Base-by-base conservation (phyloP, 2,888 invertebrate genomes). In the Tachina fera region DNA sequence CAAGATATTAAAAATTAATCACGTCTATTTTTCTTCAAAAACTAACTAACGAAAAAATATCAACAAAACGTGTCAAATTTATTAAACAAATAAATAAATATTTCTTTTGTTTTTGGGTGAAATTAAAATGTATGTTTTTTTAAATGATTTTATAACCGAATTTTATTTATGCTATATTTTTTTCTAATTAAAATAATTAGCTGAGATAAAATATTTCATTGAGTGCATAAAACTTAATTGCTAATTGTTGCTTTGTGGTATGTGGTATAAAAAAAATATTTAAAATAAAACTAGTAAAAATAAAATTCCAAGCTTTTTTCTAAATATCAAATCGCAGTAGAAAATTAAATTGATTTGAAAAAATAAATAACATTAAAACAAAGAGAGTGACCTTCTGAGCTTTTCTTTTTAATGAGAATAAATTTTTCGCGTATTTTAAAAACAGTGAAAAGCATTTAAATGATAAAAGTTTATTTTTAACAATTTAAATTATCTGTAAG, bases 331-430 rank as follows among this genome's bases (percentile, higher is more conserved):
- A 47, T 63, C 71, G 75, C 63, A 79, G 61, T 78, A 78, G 65
- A 63, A 77, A 65, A 77, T 67, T 47, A 11, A 56, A 61, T 77
- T 53, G 3, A 47, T 31, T 31, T 31, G n/a, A 9, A n/a, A 19
- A 47, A 19, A 49, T 58, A 78, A 78, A 70, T 1, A 5, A 31
- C 3, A 4, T 31, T 6, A 11, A 45, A 53, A 14, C 63, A 31
- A 56, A 83, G 75, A 84, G 85, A 86, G 74, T 78, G 86, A 86
- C 86, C 86, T 86, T 86, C 83, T 86, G 85, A 72, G 31, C 56
- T 63, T 71, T 71, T 61, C 9, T 56, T 70, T 45, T 72, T 47
- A 14, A 22, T 47, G 65, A 65, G 74, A 61, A 22, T 22, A 22
- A 31, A 51, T 65, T 65, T 81, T 53, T 63, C 71, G 56, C 72